Conservation (phyloP, 2,888 invertebrate genomes). For the Criorhina ranunculi region DNA sequence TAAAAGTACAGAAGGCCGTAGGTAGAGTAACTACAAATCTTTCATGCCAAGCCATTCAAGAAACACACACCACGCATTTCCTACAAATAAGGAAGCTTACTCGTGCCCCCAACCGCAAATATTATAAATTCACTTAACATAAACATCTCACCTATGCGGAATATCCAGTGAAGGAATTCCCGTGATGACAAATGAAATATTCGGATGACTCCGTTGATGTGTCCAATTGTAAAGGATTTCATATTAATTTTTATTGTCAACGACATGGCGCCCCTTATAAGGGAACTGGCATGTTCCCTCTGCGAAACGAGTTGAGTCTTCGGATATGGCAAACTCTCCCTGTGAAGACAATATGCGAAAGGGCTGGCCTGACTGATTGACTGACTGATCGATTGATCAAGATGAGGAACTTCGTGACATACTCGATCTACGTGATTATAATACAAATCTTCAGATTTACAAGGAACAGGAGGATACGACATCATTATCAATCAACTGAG, state of each 20-base stretch:
- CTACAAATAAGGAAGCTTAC: slow-evolving; percentile 16
- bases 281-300: slow-evolving; percentile 48
- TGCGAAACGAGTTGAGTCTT: slow-evolving; percentile 16
- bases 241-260: slow-evolving; percentile 49
- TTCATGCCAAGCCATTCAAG: not conserved
- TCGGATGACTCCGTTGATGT: slow-evolving; percentile 35
- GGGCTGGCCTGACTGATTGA: slow-evolving; percentile 49
- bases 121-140: slow-evolving; percentile 50
- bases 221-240: slow-evolving; percentile 40
- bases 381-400: slow-evolving; percentile 64
- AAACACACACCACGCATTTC: not conserved
- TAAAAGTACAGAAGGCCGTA: no score
- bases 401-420: slow-evolving; percentile 68
- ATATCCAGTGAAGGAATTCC: slow-evolving; percentile 27
- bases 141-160: slow-evolving; percentile 58
- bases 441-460: slow-evolving; percentile 32
- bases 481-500: slow-evolving; percentile 42
- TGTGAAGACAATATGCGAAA: slow-evolving; percentile 67
- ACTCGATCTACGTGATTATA: slow-evolving; percentile 66
- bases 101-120: not conserved
- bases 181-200: slow-evolving; percentile 44
- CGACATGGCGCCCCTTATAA: slow-evolving; percentile 41
- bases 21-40: no score
- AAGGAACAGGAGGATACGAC: not conserved
- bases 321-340: slow-evolving; percentile 37